These are phyloP conservation scores for Tragelaphus buxtoni DNA, from an alignment of 2,113 vertebrate genomes.

Conservation along the genomic window DNA sequence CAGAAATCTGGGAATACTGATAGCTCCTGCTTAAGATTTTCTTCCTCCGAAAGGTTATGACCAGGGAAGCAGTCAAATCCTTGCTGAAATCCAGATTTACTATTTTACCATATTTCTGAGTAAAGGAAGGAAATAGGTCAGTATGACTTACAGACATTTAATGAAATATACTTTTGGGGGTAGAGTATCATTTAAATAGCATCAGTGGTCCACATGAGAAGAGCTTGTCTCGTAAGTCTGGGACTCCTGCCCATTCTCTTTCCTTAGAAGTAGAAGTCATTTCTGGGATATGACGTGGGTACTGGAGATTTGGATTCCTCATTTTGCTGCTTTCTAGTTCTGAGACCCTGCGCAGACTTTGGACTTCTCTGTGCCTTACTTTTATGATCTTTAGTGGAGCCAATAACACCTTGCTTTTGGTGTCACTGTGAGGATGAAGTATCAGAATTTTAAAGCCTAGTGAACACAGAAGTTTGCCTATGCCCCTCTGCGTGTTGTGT, in stretches of 20 bases:
- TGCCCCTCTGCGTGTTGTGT: fast-evolving
- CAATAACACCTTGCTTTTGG: not conserved
- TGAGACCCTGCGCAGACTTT: not conserved
- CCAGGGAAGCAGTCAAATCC: not conserved
- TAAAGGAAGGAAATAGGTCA: not conserved
- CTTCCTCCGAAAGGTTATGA: not conserved
- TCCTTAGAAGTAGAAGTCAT: not conserved
- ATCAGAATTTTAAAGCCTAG: not conserved
- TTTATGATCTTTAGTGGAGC: not conserved
- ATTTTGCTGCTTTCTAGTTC: not conserved
- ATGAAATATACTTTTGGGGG: not conserved
- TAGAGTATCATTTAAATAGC: not conserved
- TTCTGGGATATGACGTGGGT: not conserved
- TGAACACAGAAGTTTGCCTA: not conserved
- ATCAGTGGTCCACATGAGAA: not conserved
- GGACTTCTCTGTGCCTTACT: not conserved
- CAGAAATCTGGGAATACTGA: not conserved
- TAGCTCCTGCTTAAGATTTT: not conserved
- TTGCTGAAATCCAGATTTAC: constrained; percentile 15
- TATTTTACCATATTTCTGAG: not conserved
- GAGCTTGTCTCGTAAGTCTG: not conserved
- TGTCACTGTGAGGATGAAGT: not conserved
- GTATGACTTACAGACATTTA: not conserved
- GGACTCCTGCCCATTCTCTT: not conserved
- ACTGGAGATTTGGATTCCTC: not conserved